Conservation (phyloP, 2,797 vertebrate genomes). For the Helicolenus hilgendorfi region DNA sequence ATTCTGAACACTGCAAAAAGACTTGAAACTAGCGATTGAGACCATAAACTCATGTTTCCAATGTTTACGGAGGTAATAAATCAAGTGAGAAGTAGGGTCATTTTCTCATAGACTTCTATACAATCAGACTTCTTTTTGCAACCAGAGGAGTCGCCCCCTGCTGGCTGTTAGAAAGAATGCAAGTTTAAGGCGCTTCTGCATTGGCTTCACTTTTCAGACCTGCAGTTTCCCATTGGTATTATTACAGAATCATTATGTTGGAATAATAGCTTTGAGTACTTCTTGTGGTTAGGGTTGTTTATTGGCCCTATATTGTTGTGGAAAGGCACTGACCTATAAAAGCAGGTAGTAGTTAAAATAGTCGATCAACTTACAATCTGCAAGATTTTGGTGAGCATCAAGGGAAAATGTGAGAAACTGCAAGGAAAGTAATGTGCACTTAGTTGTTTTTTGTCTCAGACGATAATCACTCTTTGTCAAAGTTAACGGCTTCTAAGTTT, state of each 20-base stretch:
- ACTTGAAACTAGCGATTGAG: no score
- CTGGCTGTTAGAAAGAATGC: no score
- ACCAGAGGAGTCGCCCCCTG: not conserved
- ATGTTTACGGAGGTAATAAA: accelerated
- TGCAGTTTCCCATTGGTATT: not conserved
- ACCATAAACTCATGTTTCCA: not conserved
- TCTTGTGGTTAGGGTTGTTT: slow-evolving; percentile 11
- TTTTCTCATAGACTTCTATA: not conserved
- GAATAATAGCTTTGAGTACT: slow-evolving; percentile 1
- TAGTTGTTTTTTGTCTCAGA: not conserved
- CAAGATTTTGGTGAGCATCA: not conserved
- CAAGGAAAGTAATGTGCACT: not conserved
- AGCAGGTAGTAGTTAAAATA: not conserved
- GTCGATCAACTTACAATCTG: not conserved
- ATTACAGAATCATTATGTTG: not conserved
- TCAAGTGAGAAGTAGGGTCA: not conserved
- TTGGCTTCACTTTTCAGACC: not conserved
- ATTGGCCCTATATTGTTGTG: not conserved
- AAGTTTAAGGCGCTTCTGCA: not conserved
- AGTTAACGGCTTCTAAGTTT: not conserved
- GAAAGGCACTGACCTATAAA: not conserved
- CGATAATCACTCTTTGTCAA: not conserved
- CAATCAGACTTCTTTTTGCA: not conserved
- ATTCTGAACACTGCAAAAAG: no score
- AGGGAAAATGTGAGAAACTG: not conserved